Evolutionary conservation across 1,140 invertebrate species (phyloP).

Genomic region (Temnothorax longispinosus): DNA sequence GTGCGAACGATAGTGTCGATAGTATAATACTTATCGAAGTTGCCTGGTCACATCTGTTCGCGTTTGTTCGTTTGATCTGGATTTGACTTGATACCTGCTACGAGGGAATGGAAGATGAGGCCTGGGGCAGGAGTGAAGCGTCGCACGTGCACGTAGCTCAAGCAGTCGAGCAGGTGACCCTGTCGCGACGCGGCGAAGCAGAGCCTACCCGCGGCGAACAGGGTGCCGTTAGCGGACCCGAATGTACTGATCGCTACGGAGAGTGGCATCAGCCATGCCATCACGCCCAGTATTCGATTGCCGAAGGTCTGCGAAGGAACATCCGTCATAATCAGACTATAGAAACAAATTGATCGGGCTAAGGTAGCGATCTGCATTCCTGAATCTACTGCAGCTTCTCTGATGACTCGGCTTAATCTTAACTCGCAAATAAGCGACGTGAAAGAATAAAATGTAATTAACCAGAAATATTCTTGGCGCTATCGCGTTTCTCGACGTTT

Average conservation of each 20-base stretch:
- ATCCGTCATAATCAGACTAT: neutral
- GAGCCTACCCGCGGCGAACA: slow-evolving; percentile 96
- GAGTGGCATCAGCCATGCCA: slow-evolving; percentile 97
- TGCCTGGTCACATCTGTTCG: neutral
- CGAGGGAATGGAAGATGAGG: slow-evolving; percentile 93
- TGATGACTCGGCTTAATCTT: neutral
- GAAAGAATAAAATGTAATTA: neutral
- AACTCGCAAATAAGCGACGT: neutral
- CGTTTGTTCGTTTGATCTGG: neutral
- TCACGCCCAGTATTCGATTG: slow-evolving; percentile 92
- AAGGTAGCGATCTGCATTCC: neutral
- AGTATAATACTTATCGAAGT: neutral
- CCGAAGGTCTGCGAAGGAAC: slow-evolving; percentile 90
- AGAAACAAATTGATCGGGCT: neutral
- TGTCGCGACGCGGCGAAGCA: slow-evolving; percentile 98
- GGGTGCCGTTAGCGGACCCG: slow-evolving; percentile 98
- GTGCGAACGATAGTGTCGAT: neutral
- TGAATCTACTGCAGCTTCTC: neutral
- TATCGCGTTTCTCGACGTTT: too few species aligned
- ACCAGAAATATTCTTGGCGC: too few species aligned
- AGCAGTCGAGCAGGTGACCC: slow-evolving; percentile 96
- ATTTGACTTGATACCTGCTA: slow-evolving; percentile 86
- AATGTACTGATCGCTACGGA: slow-evolving; percentile 98
- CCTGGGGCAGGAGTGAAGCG: slow-evolving; percentile 97
- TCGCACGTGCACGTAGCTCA: slow-evolving; percentile 97